phyloP scores from a whole-genome alignment of 2,113 vertebrate species.

The Patagioenas fasciata region DNA sequence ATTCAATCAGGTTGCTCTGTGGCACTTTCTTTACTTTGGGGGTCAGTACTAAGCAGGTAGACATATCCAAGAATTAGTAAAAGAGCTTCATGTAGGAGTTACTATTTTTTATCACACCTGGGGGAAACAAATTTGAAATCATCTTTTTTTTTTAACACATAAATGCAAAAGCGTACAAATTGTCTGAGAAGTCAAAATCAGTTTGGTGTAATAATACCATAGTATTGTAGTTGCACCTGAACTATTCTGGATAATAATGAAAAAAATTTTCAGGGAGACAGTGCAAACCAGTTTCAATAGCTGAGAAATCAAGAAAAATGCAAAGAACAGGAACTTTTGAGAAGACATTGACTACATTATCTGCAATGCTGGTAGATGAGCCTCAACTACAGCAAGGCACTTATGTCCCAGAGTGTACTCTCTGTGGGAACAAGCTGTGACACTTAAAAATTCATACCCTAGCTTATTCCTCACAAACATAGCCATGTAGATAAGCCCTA shows the following conservation, averaged over 20 bases:
- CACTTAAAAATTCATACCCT: slow-evolving; percentile 53
- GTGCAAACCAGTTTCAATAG: not conserved
- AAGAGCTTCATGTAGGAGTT: not conserved
- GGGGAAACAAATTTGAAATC: not conserved
- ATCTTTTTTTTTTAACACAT: not conserved
- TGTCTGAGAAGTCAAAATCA: not conserved
- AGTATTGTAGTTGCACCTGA: not conserved
- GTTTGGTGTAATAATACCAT: not conserved
- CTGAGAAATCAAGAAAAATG: not conserved
- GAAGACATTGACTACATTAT: not conserved
- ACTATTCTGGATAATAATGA: not conserved
- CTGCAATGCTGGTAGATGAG: not conserved
- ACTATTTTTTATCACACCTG: not conserved
- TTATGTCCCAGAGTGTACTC: not conserved
- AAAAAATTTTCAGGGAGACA: not conserved
- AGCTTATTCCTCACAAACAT: slow-evolving; percentile 15
- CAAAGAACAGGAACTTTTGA: not conserved
- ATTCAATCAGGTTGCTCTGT: not conserved
- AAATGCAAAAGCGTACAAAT: not conserved
- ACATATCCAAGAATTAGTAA: not conserved
- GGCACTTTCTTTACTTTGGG: not conserved
- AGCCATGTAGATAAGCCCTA: slow-evolving; percentile 4
- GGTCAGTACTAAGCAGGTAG: not conserved
- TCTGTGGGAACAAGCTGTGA: not conserved
- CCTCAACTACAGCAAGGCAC: not conserved